Evolutionary conservation across 2,797 vertebrate genomes (phyloP).

Genomic region (Sebastes aleutianus): DNA sequence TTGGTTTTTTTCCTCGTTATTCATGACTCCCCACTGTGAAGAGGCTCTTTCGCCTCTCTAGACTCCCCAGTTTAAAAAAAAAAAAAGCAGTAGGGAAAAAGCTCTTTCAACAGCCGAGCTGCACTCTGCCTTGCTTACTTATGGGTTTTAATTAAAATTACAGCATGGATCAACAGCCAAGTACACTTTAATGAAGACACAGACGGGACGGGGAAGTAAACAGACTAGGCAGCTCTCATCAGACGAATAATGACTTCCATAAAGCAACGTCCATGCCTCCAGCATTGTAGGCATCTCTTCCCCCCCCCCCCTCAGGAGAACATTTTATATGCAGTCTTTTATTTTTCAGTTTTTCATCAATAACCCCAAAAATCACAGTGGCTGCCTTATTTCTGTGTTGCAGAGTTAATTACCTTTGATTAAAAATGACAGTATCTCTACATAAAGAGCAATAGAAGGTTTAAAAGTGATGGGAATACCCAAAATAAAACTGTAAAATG

Average conservation of each 20-base stretch:
- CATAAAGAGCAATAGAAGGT: background rate
- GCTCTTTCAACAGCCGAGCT: constrained; percentile 19
- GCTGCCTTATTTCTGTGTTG: background rate
- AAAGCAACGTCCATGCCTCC: constrained; percentile 31
- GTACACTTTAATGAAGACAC: constrained; percentile 65
- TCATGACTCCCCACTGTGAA: constrained; percentile 51
- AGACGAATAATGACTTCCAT: constrained; percentile 38
- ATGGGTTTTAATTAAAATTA: constrained; percentile 80
- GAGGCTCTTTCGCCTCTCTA: constrained; percentile 12
- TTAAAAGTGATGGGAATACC: background rate
- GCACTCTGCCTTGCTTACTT: constrained; percentile 50
- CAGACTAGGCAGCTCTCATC: constrained; percentile 48
- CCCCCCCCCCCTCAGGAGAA: background rate
- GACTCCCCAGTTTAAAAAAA: background rate
- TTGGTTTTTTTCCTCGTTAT: constrained; percentile 8
- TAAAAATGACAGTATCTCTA: background rate
- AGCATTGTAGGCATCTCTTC: background rate
- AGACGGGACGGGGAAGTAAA: constrained; percentile 48
- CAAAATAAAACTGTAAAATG: background rate
- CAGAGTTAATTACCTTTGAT: constrained; percentile 2
- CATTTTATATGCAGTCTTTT: background rate
- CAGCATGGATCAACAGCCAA: constrained; percentile 69
- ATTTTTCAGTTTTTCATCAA: constrained; percentile 13
- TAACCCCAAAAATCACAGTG: background rate
- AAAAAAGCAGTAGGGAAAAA: background rate